Conservation (phyloP, 2,113 vertebrate genomes). For the Prunella fulvescens region DNA sequence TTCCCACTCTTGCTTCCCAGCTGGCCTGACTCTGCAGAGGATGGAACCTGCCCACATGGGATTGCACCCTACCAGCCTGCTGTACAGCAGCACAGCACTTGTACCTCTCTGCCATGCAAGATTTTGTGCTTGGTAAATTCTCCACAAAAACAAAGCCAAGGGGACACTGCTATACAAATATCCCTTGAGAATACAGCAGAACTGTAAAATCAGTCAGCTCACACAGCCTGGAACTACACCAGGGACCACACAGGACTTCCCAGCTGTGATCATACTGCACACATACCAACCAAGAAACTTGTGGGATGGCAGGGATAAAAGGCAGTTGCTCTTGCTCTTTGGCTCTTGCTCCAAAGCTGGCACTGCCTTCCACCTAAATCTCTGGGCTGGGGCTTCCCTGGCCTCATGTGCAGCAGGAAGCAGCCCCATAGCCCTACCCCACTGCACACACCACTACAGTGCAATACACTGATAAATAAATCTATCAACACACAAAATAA, state of each 20-base stretch:
- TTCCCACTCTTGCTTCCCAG: not conserved
- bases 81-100: not conserved
- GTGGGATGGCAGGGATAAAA: not conserved
- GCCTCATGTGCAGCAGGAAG: not conserved
- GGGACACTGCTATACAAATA: not conserved
- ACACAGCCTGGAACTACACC: not conserved
- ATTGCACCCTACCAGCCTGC: not conserved
- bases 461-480: not conserved
- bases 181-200: not conserved
- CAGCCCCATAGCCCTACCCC: not conserved
- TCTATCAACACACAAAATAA: not conserved
- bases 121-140: not conserved
- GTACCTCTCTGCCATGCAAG: accelerated
- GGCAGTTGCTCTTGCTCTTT: not conserved
- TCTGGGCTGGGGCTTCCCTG: not conserved
- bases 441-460: not conserved
- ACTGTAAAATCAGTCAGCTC: not conserved
- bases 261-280: not conserved
- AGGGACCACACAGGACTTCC: not conserved
- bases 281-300: not conserved
- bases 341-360: not conserved
- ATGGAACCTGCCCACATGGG: not conserved
- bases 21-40: not conserved
- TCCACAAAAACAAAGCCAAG: not conserved
- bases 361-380: not conserved